Evolutionary conservation across 2,888 invertebrate species (phyloP).

Genomic region (Scaptomyza caliginosa): DNA sequence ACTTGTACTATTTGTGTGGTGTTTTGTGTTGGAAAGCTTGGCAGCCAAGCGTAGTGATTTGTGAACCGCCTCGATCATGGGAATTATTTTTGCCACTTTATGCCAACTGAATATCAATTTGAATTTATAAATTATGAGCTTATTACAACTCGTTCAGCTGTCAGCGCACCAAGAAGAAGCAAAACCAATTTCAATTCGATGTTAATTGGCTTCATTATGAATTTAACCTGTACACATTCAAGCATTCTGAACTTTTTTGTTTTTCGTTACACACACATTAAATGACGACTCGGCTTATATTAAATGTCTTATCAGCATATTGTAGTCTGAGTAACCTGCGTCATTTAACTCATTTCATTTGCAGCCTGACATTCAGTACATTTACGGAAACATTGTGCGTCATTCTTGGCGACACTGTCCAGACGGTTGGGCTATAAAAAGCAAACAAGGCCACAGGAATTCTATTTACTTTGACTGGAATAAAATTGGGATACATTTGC

Average conservation of each 20-base stretch:
- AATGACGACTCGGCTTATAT: conserved; percentile 36
- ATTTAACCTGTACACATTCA: too few relatives aligned
- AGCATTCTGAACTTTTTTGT: too few relatives aligned
- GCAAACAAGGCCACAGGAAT: conserved; percentile 44
- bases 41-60: conserved; percentile 55
- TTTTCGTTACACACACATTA: too few relatives aligned
- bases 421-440: conserved; percentile 54
- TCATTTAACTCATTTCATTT: conserved; percentile 77
- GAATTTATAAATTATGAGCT: conserved; percentile 75
- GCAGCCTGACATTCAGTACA: conserved; percentile 1
- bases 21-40: conserved; percentile 18
- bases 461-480: conserved; percentile 6
- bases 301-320: conserved; percentile 47
- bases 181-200: conserved; percentile 38
- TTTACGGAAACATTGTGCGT: conserved; percentile 59
- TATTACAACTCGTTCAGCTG: conserved; percentile 74
- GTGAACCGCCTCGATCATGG: conserved; percentile 64
- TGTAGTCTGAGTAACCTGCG: conserved; percentile 60
- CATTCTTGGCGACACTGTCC: conserved; percentile 72
- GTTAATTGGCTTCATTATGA: conserved; percentile 57
- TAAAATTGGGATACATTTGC: background rate
- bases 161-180: conserved; percentile 6
- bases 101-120: conserved; percentile 72
- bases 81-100: conserved; percentile 75
- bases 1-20: background rate